Percentiles rank a stretch among this genome's conserved stretches.
Conservation (phyloP, 2,888 invertebrate species). For the Melanchra persicariae region DNA sequence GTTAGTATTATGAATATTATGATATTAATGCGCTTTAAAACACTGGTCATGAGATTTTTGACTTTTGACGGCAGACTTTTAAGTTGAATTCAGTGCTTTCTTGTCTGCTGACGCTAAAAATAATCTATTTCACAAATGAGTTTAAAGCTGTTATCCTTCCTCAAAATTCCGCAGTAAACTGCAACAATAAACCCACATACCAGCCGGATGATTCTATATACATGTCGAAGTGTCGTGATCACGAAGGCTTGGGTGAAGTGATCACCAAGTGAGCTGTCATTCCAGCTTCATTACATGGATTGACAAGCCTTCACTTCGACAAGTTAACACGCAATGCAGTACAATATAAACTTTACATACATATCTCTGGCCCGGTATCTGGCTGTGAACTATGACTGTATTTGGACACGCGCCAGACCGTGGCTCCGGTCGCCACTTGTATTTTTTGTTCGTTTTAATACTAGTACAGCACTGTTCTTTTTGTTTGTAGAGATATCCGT, state of each 20-base stretch:
- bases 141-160: neutral
- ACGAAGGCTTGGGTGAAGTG: no score
- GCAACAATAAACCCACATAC: neutral
- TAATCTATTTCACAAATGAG: neutral
- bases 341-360: neutral
- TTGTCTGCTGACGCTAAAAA: neutral
- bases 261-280: no score
- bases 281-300: no score
- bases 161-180: neutral
- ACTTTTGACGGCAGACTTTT: neutral
- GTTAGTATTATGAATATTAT: no score
- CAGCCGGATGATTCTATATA: no score
- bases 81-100: neutral
- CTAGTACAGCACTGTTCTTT: conserved; percentile 51
- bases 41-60: neutral
- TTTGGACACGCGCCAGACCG: conserved; percentile 78
- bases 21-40: no score
- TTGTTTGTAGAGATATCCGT: conserved; percentile 53
- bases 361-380: conserved; percentile 26
- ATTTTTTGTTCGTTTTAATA: conserved; percentile 63
- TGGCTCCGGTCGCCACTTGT: conserved; percentile 66
- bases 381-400: conserved; percentile 65
- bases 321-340: no score
- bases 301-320: no score
- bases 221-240: no score